phyloP scores from a whole-genome alignment of 2,797 vertebrate genomes.

The Phyllotis vaccarum region DNA sequence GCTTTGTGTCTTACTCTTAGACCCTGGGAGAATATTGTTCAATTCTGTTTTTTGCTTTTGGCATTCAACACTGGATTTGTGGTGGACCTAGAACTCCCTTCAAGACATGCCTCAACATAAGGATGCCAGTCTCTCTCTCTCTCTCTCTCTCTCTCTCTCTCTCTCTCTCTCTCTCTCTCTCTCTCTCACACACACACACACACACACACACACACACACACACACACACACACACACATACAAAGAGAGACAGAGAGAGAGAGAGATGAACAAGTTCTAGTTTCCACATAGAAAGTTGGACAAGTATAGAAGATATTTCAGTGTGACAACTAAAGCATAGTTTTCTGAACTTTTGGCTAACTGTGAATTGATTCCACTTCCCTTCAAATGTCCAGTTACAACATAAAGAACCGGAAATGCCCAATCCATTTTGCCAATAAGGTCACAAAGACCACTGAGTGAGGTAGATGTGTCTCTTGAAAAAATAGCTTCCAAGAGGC shows the following conservation, averaged over 20 bases:
- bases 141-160: not conserved
- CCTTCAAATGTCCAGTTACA: not conserved
- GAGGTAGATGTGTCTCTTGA: not conserved
- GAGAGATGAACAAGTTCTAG: not conserved
- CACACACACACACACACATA: not conserved
- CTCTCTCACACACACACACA: not conserved
- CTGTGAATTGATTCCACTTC: not conserved
- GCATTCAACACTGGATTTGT: not conserved
- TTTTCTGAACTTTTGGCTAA: not conserved
- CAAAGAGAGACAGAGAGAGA: no score
- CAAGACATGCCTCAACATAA: not conserved
- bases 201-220: not conserved
- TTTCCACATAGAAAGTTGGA: not conserved
- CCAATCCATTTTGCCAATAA: not conserved
- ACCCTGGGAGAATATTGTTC: not conserved
- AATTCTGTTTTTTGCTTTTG: slow-evolving; percentile 28
- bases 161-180: no score
- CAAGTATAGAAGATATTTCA: not conserved
- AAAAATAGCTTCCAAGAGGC: not conserved
- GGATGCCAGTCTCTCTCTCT: not conserved
- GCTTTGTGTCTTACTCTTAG: slow-evolving; percentile 27
- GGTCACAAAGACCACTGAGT: not conserved
- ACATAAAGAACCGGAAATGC: not conserved
- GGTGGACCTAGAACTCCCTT: not conserved
- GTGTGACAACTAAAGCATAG: not conserved